Conservation (phyloP, 2,113 vertebrate species). For the Todiramphus chloris region DNA sequence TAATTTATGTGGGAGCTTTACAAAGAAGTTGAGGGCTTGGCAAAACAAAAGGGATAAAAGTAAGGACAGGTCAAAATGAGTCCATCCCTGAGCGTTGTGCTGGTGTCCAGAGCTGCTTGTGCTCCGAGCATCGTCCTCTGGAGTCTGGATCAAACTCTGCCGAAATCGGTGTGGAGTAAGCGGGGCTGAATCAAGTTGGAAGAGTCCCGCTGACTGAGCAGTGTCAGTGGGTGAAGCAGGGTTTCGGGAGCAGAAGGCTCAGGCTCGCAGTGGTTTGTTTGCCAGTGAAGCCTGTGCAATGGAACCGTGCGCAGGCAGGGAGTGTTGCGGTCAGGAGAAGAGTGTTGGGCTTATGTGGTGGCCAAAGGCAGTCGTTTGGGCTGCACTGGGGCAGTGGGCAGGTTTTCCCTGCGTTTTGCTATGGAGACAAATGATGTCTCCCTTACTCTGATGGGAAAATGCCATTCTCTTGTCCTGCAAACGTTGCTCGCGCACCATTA, state of each 20-base stretch:
- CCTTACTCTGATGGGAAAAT: neutral
- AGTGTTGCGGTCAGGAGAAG: fast-evolving
- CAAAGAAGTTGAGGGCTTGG: neutral
- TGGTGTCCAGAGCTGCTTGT: neutral
- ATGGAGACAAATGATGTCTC: fast-evolving
- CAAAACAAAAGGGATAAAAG: neutral
- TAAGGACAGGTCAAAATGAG: neutral
- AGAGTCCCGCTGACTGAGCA: fast-evolving
- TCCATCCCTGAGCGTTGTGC: neutral
- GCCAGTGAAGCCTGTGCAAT: fast-evolving
- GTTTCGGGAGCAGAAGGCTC: neutral
- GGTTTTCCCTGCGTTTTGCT: fast-evolving
- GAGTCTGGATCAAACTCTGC: neutral
- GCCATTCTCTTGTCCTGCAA: neutral
- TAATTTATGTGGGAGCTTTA: neutral
- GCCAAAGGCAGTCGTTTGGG: neutral
- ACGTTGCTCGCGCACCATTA: fast-evolving
- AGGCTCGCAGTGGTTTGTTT: fast-evolving
- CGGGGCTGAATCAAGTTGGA: neutral
- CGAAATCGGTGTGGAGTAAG: neutral
- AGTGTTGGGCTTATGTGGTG: fast-evolving
- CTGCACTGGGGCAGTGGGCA: neutral
- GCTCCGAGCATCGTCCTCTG: neutral
- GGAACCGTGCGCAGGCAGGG: fast-evolving
- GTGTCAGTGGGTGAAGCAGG: fast-evolving